These are phyloP conservation scores for Lamproptera curius DNA, from an alignment of 2,888 invertebrate genomes.

Conservation along the genomic window DNA sequence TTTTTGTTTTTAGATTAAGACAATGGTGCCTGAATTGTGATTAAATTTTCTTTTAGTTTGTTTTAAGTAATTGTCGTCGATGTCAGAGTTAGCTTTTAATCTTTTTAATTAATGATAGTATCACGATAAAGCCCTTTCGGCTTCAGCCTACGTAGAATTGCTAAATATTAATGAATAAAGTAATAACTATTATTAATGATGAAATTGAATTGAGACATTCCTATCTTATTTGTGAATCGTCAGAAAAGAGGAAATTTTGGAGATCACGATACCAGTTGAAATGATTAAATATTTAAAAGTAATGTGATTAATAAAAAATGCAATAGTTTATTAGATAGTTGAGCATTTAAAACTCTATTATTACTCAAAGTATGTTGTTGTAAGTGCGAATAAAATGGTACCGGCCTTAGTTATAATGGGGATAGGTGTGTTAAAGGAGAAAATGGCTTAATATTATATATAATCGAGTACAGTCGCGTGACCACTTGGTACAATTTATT, in stretches of 20 bases:
- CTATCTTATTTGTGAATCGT: constrained; percentile 27
- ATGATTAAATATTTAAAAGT: constrained; percentile 30
- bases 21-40: constrained; percentile 61
- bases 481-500: background rate
- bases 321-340: constrained; percentile 66
- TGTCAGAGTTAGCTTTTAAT: constrained; percentile 19
- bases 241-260: constrained; percentile 20
- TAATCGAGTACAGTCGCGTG: constrained; percentile 31
- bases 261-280: constrained; percentile 16
- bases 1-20: constrained; percentile 52
- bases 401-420: constrained; percentile 72
- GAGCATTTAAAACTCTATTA: constrained; percentile 60
- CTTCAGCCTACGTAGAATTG: background rate
- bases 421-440: constrained; percentile 49
- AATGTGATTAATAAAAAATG: constrained; percentile 54
- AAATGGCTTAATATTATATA: constrained; percentile 60
- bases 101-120: constrained; percentile 26
- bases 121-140: background rate
- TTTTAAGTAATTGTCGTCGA: constrained; percentile 16
- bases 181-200: background rate
- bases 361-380: constrained; percentile 69
- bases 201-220: constrained; percentile 20
- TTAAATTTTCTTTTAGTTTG: constrained; percentile 33
- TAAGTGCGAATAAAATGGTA: constrained; percentile 62
- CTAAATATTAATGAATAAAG: background rate